A percentile compares a stretch with the other conserved stretches of the same genome.
phyloP scores from a whole-genome alignment of 2,888 invertebrate genomes.

The Melipona beecheii region DNA sequence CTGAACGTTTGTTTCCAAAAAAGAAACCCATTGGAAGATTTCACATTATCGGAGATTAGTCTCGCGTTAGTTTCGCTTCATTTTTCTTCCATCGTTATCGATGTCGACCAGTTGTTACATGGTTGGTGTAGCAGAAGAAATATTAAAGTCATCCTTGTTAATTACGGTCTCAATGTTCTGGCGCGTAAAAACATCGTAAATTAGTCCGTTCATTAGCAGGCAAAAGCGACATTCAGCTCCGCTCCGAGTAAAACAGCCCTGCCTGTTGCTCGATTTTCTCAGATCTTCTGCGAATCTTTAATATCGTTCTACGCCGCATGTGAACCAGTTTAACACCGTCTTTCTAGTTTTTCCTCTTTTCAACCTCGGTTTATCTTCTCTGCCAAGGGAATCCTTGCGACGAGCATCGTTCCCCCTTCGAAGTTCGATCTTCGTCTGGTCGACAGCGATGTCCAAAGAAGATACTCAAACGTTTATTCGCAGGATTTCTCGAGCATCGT shows the following conservation, averaged over 20 bases:
- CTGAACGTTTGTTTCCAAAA: no score
- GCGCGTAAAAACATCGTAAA: constrained; percentile 28
- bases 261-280: constrained; percentile 32
- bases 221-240: background rate
- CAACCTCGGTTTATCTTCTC: constrained; percentile 9
- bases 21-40: no score
- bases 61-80: background rate
- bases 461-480: background rate
- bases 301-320: constrained; percentile 37
- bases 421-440: constrained; percentile 25
- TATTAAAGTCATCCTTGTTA: constrained; percentile 14
- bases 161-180: constrained; percentile 21
- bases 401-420: constrained; percentile 21
- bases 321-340: constrained; percentile 43
- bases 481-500: background rate
- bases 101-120: background rate
- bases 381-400: background rate
- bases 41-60: background rate
- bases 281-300: constrained; percentile 24
- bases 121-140: constrained; percentile 14
- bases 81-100: constrained; percentile 8
- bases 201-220: constrained; percentile 49
- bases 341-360: constrained; percentile 2
- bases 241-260: constrained; percentile 29
- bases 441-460: background rate